phyloP scores from a whole-genome alignment of 2,113 vertebrate genomes.

The Rhodinocichla rosea region DNA sequence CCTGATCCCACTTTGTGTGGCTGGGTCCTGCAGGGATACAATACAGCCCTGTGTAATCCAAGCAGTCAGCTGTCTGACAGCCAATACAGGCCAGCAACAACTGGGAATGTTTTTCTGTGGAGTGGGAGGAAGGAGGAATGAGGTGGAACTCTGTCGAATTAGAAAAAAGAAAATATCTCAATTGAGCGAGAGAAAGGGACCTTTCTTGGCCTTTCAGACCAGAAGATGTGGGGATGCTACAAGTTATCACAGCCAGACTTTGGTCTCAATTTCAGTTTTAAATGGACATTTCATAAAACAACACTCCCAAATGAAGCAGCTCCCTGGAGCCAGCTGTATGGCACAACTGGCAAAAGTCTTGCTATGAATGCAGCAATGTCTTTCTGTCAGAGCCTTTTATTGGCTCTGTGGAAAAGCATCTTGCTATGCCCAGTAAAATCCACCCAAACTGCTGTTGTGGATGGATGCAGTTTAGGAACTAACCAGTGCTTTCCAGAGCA shows the following conservation, averaged over 20 bases:
- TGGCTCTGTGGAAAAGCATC: neutral
- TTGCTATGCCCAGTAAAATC: neutral
- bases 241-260: neutral
- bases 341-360: neutral
- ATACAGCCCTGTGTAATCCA: slow-evolving; percentile 37
- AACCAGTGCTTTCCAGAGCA: neutral
- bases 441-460: neutral
- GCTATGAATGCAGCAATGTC: neutral
- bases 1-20: neutral
- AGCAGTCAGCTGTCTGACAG: slow-evolving; percentile 46
- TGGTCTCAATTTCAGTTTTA: neutral
- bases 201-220: neutral
- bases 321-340: neutral
- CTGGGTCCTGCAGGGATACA: slow-evolving; percentile 10
- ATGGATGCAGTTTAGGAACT: neutral
- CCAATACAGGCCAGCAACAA: slow-evolving; percentile 8
- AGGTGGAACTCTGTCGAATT: neutral
- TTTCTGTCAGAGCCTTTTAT: neutral
- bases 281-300: neutral
- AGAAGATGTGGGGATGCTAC: neutral
- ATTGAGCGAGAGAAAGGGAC: neutral
- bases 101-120: slow-evolving; percentile 42
- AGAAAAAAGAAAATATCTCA: neutral
- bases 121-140: slow-evolving; percentile 9
- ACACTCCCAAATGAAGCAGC: neutral